A percentile compares a stretch with the other conserved stretches of the same genome.
phyloP scores from a whole-genome alignment of 37 sponge, comb jelly and placozoan species.

The Aplysina aerophoba region DNA sequence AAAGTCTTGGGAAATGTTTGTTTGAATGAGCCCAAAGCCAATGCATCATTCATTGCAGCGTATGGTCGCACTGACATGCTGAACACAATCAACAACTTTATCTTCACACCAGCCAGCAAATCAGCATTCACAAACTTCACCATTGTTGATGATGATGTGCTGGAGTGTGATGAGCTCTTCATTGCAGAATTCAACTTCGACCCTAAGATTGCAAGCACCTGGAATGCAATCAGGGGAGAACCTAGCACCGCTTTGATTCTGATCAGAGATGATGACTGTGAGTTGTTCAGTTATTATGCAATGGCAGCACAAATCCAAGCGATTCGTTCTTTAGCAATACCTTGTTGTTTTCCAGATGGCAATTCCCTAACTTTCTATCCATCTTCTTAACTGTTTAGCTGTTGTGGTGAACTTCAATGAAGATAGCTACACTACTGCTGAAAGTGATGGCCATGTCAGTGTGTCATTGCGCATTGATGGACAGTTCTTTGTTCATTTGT shows the following conservation, averaged over 20 bases:
- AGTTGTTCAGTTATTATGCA: not conserved
- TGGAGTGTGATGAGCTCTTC: slow-evolving; percentile 5
- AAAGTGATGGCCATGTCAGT: not conserved
- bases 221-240: not conserved
- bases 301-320: not conserved
- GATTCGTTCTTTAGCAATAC: too few relatives aligned
- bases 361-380: too few relatives aligned
- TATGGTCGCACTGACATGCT: not conserved
- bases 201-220: not conserved
- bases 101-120: not conserved
- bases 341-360: too few relatives aligned
- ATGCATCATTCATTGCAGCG: too few relatives aligned
- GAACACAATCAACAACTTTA: not conserved
- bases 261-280: slow-evolving; percentile 18
- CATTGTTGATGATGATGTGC: not conserved
- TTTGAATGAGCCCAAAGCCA: too few relatives aligned
- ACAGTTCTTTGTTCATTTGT: not conserved
- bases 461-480: not conserved
- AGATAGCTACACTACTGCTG: not conserved
- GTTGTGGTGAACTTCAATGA: slow-evolving; percentile 15
- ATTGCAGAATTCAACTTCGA: slow-evolving; percentile 25
- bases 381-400: not conserved
- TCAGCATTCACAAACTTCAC: not conserved
- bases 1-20: too few relatives aligned
- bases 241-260: not conserved